Evolutionary conservation across 2,797 vertebrate genomes (phyloP), one percentile per base, ranked within the genome.

Genomic region (Dendrocincla fuliginosa): DNA sequence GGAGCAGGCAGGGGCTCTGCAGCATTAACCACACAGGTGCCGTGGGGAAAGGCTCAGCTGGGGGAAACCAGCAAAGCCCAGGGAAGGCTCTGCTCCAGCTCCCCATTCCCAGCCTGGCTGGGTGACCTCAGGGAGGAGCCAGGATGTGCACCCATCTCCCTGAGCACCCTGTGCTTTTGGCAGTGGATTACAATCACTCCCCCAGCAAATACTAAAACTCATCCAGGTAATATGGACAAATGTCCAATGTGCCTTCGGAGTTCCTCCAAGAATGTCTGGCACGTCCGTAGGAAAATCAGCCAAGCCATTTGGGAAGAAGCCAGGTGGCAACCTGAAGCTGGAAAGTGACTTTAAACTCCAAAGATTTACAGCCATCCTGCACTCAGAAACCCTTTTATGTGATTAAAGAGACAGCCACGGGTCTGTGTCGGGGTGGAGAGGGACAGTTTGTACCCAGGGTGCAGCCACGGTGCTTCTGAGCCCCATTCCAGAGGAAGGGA

Each of bases 131-230:
- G 33, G 3, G n/a, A 3, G 2, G 19, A 35, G 28, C 11, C 0
- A 3, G 67, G 79, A 22, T 22, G 20, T 3, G 56, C 23, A 5
- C 24, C n/a, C 57, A 1, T 2, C 25, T 30, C 75, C 53, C 16
- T 2, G 37, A 15, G 20, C 83, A 23, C 56, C 52, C 63, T 1
- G 1, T 1, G 32, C 39, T 2, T 11, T 2, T 2, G 41, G 53
- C 11, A 1, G 30, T 0, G 24, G 39, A 47, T 10, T 32, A 1
- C 1, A 5, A 6, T 0, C 47, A 6, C n/a, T 2, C 7, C 41
- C 11, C 33, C 2, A 0, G 37, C 2, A 2, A 9, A 6, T 0
- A 13, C 27, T 13, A 5, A 28, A 37, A 18, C 39, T 35, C 14
- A 0, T 13, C 25, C 84, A 30, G 73, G 69, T 25, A 11, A 28